Base-by-base conservation (phyloP, 2,888 invertebrate species). In the Ophion ellenae region DNA sequence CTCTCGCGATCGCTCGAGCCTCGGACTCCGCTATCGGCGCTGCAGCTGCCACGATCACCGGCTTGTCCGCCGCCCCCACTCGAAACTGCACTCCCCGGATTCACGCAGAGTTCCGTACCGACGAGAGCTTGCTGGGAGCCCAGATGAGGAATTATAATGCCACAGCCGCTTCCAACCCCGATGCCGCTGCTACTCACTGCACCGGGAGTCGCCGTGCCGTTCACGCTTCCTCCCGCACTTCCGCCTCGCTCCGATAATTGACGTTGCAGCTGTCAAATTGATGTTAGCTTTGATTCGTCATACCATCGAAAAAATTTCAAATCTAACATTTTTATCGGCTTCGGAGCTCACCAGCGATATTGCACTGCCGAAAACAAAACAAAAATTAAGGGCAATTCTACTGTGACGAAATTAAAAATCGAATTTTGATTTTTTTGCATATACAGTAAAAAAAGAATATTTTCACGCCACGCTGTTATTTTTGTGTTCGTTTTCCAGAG, bases 21-120 rank as follows among this genome's bases (percentile, higher is more conserved):
- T 91, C 98, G 95, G 24, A 98, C 97, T 6, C 97, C 98, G 36
- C 97, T 97, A 94, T 98, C 98, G 17, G 97, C 97, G 91, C 97
- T 97, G 94, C 97, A 97, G 91, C 97, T 97, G 86, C 97, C 97
- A 64, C 97, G 95, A 93, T 97, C 97, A 1, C 96, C 96, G 0
- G 95, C 95, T 82, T 93, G 91, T 91, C 92, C 88, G 93, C 92
- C n/a, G 93, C 94, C 89, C 94, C 92, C 57, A 95, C 96, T 88
- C 95, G 96, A 64, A 70, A 90, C 83, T 74, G 89, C 85, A 14
- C 83, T 88, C 66, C 91, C 79, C 28, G 89, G 88, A 59, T 89
- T 90, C 77, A 90, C 90, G 69, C 90, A 91, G 66, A 92, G 91
- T 81, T 91, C 94, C 84, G 90, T 93, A 76, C 88, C 91, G 69